A percentile compares a stretch with the other conserved stretches of the same genome.
Evolutionary conservation across 2,113 vertebrate species (phyloP).

Genomic region (Anoplopoma fimbria): DNA sequence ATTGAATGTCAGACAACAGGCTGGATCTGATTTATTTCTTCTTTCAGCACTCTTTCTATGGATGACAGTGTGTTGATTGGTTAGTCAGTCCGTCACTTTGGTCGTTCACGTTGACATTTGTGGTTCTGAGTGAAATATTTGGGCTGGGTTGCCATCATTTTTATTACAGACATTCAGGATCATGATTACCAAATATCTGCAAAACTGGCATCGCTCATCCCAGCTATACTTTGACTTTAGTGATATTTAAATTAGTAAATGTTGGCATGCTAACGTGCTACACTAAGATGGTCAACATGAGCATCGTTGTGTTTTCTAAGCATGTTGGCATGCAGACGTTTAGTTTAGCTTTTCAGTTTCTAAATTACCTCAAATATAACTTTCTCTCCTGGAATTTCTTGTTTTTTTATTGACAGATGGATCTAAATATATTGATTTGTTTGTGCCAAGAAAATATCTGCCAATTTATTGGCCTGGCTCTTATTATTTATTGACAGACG

Average conservation of each 20-base stretch:
- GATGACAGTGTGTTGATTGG: background rate
- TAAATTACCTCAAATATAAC: background rate
- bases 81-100: background rate
- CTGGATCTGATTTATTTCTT: constrained; percentile 6
- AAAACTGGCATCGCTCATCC: background rate
- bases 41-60: too few species aligned
- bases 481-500: background rate
- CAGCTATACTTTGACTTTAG: too few species aligned
- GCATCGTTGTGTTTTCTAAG: too few species aligned
- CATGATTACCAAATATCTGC: background rate
- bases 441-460: background rate
- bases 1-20: constrained; percentile 55
- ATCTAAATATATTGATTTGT: background rate
- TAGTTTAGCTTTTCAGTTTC: background rate
- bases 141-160: background rate
- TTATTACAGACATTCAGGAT: background rate
- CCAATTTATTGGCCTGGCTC: background rate
- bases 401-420: background rate
- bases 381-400: background rate
- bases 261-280: too few species aligned
- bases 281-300: background rate
- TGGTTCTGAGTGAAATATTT: background rate
- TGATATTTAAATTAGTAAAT: too few species aligned
- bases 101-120: background rate
- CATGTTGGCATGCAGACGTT: background rate